Conservation (phyloP, 1,140 invertebrate genomes). For the Mercenaria mercenaria region DNA sequence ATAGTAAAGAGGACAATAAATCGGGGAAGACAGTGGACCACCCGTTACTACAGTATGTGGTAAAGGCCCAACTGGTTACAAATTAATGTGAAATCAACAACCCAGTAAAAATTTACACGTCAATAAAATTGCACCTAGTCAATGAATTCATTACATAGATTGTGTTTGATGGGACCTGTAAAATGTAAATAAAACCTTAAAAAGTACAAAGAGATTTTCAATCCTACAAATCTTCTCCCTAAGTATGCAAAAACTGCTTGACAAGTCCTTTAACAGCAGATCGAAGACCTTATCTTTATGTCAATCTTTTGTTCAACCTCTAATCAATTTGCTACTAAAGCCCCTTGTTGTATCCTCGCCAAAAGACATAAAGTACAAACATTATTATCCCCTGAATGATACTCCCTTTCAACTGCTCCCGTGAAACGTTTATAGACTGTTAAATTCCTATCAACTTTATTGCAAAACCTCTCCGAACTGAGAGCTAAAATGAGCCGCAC, state of each 20-base stretch:
- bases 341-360: not conserved
- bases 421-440: not conserved
- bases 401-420: not conserved
- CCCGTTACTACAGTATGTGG: not conserved
- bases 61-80: not conserved
- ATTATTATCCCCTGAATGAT: not conserved
- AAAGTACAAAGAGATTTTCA: not conserved
- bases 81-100: not conserved
- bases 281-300: slow-evolving; percentile 15
- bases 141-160: not conserved
- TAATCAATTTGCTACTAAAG: not conserved
- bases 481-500: no score
- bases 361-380: not conserved
- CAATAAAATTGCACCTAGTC: not conserved
- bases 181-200: slow-evolving; percentile 3
- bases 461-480: not conserved
- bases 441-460: slow-evolving; percentile 16
- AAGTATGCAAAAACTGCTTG: not conserved
- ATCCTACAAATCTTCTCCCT: not conserved
- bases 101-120: not conserved
- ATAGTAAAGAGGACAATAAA: no score
- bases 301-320: not conserved
- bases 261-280: not conserved
- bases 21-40: no score
- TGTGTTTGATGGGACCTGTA: not conserved